A percentile compares a stretch with the other conserved stretches of the same genome.
Evolutionary conservation across 1,140 invertebrate species (phyloP).

Genomic region (Drosophila ficusphila): DNA sequence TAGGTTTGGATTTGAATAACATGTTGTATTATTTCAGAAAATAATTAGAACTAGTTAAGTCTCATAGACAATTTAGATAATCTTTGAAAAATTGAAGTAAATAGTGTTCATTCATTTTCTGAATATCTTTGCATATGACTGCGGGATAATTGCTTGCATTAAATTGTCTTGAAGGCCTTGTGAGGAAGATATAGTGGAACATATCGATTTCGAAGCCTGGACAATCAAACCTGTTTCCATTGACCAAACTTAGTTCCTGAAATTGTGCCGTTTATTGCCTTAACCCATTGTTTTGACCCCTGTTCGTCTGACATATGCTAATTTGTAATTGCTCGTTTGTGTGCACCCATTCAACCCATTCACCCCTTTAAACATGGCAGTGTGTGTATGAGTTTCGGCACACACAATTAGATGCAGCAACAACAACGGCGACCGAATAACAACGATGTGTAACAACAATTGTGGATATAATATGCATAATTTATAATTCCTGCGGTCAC

Average conservation of each 20-base stretch:
- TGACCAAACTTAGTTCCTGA: background rate
- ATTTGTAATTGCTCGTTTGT: constrained; percentile 25
- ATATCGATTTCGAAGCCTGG: background rate
- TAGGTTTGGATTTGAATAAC: too few species aligned
- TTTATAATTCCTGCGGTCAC: constrained; percentile 58
- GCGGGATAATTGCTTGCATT: background rate
- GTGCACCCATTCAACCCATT: background rate
- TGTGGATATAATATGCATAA: constrained; percentile 51
- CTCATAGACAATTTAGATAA: too few species aligned
- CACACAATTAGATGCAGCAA: constrained; percentile 23
- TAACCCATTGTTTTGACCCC: constrained; percentile 2
- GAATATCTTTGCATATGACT: background rate
- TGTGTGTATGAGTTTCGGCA: background rate
- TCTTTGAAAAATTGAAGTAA: too few species aligned
- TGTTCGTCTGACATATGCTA: constrained; percentile 17
- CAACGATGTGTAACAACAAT: constrained; percentile 49
- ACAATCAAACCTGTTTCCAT: background rate
- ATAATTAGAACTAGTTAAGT: too few species aligned
- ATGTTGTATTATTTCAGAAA: too few species aligned
- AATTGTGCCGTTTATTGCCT: constrained; percentile 15
- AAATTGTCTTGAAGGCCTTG: background rate
- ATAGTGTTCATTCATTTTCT: too few species aligned
- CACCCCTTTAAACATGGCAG: background rate
- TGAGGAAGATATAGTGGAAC: too few species aligned
- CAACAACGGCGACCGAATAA: constrained; percentile 6